Percentiles rank a stretch among this genome's conserved stretches.
These are phyloP conservation scores for Lithophane socia DNA, from an alignment of 2,888 invertebrate species.

Conservation along the genomic window DNA sequence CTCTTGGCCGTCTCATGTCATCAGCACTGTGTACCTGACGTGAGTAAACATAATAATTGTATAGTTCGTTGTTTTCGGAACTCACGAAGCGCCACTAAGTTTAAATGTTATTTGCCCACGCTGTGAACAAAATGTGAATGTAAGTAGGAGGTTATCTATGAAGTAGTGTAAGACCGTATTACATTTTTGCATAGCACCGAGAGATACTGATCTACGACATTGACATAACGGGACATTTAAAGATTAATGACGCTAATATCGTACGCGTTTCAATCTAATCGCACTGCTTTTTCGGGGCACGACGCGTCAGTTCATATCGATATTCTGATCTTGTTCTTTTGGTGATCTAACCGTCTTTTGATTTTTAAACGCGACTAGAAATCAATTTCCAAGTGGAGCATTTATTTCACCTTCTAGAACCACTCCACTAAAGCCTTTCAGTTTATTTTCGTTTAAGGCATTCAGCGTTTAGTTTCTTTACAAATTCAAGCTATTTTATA, in stretches of 20 bases:
- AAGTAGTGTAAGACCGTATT: slow-evolving; percentile 49
- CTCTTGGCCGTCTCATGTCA: slow-evolving; percentile 27
- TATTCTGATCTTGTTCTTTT: slow-evolving; percentile 72
- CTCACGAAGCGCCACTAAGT: slow-evolving; percentile 38
- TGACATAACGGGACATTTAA: slow-evolving; percentile 80
- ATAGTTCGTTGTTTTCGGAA: slow-evolving; percentile 49
- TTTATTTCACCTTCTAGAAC: not conserved
- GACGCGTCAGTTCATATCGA: slow-evolving; percentile 65
- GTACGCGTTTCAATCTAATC: slow-evolving; percentile 73
- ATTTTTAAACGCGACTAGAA: not conserved
- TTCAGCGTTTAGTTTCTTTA: not conserved
- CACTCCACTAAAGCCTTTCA: not conserved
- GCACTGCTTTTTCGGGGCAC: slow-evolving; percentile 66
- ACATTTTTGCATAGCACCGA: slow-evolving; percentile 66
- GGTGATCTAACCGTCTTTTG: slow-evolving; percentile 25
- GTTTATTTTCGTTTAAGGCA: slow-evolving; percentile 8
- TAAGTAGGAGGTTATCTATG: slow-evolving; percentile 30
- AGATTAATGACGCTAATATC: slow-evolving; percentile 80
- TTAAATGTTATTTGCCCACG: slow-evolving; percentile 56
- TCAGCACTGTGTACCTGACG: slow-evolving; percentile 20
- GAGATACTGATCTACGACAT: slow-evolving; percentile 70
- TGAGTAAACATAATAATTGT: slow-evolving; percentile 38
- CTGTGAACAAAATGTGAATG: slow-evolving; percentile 52
- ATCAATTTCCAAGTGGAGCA: not conserved
- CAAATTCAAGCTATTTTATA: not conserved